Evolutionary conservation across 2,113 vertebrate genomes (phyloP).

Genomic region (Polyodon spathula): DNA sequence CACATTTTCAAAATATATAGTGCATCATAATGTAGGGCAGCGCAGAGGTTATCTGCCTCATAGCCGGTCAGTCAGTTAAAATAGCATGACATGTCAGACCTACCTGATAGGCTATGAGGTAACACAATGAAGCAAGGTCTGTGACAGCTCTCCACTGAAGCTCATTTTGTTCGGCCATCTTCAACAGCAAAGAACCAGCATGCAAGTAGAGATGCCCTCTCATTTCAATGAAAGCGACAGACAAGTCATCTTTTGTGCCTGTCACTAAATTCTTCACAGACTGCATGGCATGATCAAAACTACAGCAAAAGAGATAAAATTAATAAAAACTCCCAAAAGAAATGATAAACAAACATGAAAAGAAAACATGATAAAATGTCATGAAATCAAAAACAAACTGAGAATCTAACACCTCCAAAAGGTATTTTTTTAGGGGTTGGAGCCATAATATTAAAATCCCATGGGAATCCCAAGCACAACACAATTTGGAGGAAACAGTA

Average conservation of each 20-base stretch:
- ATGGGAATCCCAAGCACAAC: too few relatives aligned
- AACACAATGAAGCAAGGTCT: constrained; percentile 77
- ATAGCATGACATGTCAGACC: neutral
- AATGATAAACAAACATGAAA: too few relatives aligned
- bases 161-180: constrained; percentile 72
- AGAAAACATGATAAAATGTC: too few relatives aligned
- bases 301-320: constrained; percentile 37
- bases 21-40: too few relatives aligned
- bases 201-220: constrained; percentile 86
- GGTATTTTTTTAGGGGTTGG: too few relatives aligned
- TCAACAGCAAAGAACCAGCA: constrained; percentile 77
- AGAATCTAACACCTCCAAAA: too few relatives aligned
- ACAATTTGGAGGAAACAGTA: too few relatives aligned
- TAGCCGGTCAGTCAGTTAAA: neutral
- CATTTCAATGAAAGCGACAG: constrained; percentile 71
- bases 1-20: too few relatives aligned
- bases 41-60: too few relatives aligned
- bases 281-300: constrained; percentile 80
- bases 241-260: constrained; percentile 62
- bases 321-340: neutral
- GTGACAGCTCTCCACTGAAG: constrained; percentile 71
- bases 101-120: constrained; percentile 87
- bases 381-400: too few relatives aligned
- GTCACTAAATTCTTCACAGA: constrained; percentile 51
- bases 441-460: too few relatives aligned